These are phyloP conservation scores for Colius striatus DNA, from an alignment of 2,113 vertebrate species.

Conservation along the genomic window DNA sequence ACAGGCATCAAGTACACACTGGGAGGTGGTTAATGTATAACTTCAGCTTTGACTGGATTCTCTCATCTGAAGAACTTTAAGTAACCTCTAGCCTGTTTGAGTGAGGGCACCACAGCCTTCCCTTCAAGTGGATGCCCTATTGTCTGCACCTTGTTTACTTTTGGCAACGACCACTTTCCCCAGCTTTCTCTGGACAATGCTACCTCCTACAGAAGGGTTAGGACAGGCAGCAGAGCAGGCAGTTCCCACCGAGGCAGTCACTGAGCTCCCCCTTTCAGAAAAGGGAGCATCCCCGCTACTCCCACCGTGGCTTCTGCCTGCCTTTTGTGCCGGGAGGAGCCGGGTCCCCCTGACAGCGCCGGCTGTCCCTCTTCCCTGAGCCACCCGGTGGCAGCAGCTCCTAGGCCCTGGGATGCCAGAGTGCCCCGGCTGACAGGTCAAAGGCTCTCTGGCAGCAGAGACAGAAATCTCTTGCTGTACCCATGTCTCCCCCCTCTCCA, in stretches of 20 bases:
- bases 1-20: neutral
- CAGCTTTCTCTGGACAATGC: neutral
- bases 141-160: neutral
- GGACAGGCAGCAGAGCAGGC: neutral
- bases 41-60: neutral
- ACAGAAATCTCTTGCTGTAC: neutral
- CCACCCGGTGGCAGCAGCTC: conserved; percentile 51
- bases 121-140: fast-evolving
- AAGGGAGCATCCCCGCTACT: neutral
- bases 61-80: neutral
- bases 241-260: neutral
- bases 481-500: no score
- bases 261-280: neutral
- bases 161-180: neutral
- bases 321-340: fast-evolving
- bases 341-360: fast-evolving
- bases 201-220: neutral
- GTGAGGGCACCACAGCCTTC: fast-evolving
- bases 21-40: neutral
- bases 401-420: neutral
- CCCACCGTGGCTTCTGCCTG: neutral
- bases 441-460: neutral
- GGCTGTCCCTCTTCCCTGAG: neutral
- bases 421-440: neutral
- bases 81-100: neutral